Evolutionary conservation across 2,888 invertebrate genomes (phyloP).

Genomic region (Neoitamus cyanurus): DNA sequence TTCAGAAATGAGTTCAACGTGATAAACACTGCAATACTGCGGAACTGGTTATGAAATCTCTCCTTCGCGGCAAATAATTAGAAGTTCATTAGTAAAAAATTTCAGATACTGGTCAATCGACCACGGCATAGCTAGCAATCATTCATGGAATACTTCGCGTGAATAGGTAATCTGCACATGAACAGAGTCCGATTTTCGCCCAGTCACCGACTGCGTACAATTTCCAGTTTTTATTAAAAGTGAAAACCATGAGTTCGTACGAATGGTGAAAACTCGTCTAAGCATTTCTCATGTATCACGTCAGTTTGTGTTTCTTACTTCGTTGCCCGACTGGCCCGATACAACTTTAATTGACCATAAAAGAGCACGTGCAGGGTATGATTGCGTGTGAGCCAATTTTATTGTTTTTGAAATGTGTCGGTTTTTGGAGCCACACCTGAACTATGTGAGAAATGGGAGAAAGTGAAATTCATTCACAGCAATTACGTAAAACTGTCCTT

Average conservation of each 20-base stretch:
- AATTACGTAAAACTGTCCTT: not conserved
- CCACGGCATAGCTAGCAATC: not conserved
- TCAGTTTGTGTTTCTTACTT: not conserved
- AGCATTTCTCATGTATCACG: not conserved
- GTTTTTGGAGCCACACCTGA: not conserved
- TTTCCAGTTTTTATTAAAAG: not conserved
- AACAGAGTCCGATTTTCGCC: too few species aligned
- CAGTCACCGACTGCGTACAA: not conserved
- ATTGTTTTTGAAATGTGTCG: not conserved
- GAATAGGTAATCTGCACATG: not conserved
- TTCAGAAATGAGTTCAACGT: not conserved
- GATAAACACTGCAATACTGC: not conserved
- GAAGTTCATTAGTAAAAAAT: not conserved
- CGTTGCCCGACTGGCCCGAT: not conserved
- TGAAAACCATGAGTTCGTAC: not conserved
- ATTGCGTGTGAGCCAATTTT: not conserved
- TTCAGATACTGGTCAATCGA: not conserved
- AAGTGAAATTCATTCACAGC: not conserved
- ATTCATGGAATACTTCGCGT: not conserved
- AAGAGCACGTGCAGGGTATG: not conserved
- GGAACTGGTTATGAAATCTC: not conserved
- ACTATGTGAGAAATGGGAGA: not conserved
- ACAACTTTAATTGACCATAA: not conserved
- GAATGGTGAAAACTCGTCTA: not conserved
- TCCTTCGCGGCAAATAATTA: not conserved